Evolutionary conservation across 2,888 invertebrate species (phyloP).

Genomic region (Lasioglossum marginatum): DNA sequence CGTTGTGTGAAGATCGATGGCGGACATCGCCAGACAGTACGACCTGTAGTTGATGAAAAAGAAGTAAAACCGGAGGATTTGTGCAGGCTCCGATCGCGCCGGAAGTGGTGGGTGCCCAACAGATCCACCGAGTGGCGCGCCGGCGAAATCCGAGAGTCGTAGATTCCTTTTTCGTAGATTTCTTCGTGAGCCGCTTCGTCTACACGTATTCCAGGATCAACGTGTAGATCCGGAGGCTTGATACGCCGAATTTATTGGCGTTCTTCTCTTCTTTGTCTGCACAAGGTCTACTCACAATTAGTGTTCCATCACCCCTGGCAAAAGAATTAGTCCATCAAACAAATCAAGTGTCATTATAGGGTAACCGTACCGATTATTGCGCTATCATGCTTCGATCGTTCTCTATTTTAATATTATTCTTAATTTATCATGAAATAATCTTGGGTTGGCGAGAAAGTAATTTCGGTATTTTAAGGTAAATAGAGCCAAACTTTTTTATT

Average conservation of each 20-base stretch:
- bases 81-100: conserved; percentile 52
- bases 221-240: conserved; percentile 54
- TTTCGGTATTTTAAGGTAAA: no score
- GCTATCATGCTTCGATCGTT: no score
- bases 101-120: conserved; percentile 69
- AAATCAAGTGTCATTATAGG: background rate
- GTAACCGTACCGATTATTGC: no score
- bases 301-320: background rate
- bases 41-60: conserved; percentile 57
- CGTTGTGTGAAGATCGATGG: conserved; percentile 68
- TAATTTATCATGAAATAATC: no score
- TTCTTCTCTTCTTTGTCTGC: conserved; percentile 41
- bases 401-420: no score
- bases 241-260: conserved; percentile 60
- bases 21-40: conserved; percentile 49
- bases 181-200: conserved; percentile 22
- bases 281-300: conserved; percentile 1
- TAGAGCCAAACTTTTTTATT: no score
- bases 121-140: conserved; percentile 24
- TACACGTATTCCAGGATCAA: conserved; percentile 24
- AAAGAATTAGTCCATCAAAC: background rate
- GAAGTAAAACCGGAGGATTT: conserved; percentile 55
- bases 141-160: conserved; percentile 62
- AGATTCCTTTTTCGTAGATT: conserved; percentile 52
- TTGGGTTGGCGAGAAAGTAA: no score